Conservation (phyloP, 2,888 invertebrate genomes). For the Torymus tubicola region DNA sequence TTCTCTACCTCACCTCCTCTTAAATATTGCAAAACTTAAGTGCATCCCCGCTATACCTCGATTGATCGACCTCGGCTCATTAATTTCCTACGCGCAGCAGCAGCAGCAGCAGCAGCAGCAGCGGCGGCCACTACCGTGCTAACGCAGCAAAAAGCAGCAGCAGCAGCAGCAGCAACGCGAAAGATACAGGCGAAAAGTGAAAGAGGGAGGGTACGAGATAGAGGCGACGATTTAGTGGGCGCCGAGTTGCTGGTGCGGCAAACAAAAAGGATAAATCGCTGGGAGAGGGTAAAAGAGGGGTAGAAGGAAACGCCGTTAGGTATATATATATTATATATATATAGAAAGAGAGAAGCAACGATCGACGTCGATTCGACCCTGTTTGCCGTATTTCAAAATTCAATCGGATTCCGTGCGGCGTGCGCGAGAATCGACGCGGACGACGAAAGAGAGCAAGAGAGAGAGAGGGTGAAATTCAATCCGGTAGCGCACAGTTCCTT, state of each 20-base stretch:
- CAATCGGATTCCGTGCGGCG: constrained; percentile 57
- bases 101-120: no score
- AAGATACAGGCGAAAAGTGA: neutral
- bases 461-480: neutral
- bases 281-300: neutral
- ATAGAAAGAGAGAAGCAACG: constrained; percentile 12
- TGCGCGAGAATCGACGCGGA: constrained; percentile 16
- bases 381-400: constrained; percentile 58
- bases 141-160: constrained; percentile 5
- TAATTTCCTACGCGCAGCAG: constrained; percentile 1
- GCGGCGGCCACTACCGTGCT: no score
- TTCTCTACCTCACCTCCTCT: no score
- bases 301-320: neutral
- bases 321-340: no score
- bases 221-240: constrained; percentile 55
- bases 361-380: constrained; percentile 43
- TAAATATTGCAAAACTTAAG: no score
- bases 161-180: neutral
- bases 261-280: constrained; percentile 53
- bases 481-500: neutral
- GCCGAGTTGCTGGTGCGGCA: constrained; percentile 53
- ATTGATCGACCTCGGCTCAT: neutral
- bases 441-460: neutral
- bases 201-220: constrained; percentile 12
- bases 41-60: no score